These are phyloP conservation scores for Meta bourneti DNA, from an alignment of 2,888 invertebrate species.

Conservation along the genomic window DNA sequence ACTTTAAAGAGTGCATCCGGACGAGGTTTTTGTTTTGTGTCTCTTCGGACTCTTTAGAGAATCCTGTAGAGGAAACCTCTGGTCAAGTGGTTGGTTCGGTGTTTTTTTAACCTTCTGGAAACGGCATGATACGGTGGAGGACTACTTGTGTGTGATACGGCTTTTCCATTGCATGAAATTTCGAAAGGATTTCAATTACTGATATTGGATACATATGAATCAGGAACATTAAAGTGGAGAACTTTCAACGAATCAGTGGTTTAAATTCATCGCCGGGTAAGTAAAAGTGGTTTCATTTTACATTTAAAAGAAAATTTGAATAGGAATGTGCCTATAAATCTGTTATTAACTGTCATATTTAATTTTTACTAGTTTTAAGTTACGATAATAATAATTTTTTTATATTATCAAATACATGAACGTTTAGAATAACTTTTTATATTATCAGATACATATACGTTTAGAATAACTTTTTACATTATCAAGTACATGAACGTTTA, in stretches of 20 bases:
- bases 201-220: slow-evolving; percentile 16
- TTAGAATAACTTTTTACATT: too few species aligned
- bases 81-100: background rate
- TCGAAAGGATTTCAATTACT: background rate
- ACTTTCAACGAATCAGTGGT: background rate
- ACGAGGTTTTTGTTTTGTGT: background rate
- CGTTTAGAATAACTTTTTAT: too few species aligned
- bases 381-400: too few species aligned
- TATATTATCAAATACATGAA: too few species aligned
- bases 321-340: too few species aligned
- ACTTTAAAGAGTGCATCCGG: slow-evolving; percentile 1
- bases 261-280: slow-evolving; percentile 34
- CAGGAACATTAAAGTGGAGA: background rate
- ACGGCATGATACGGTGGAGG: slow-evolving; percentile 15
- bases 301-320: background rate
- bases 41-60: background rate
- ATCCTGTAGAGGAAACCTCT: background rate
- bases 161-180: background rate
- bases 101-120: background rate
- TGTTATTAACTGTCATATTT: too few species aligned
- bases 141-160: slow-evolving; percentile 15
- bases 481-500: too few species aligned
- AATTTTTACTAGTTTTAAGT: too few species aligned
- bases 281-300: background rate
- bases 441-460: too few species aligned